Percentiles rank a stretch among this genome's conserved stretches.
Evolutionary conservation across 2,113 vertebrate species (phyloP).

Genomic region (Mormyrus iriodes): DNA sequence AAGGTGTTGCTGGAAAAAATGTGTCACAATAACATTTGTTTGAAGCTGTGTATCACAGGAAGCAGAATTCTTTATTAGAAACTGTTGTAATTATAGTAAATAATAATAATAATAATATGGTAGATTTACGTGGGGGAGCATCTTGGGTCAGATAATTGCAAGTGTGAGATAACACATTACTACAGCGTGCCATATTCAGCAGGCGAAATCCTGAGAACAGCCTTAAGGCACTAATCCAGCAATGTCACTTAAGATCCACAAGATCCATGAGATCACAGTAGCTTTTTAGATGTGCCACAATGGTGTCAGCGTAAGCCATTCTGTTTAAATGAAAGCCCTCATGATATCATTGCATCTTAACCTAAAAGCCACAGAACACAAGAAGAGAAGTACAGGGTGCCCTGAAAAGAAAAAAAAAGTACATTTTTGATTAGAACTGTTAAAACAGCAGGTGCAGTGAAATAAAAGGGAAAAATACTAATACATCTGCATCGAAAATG

Average conservation of each 20-base stretch:
- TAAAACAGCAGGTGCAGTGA: conserved; percentile 8
- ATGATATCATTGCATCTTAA: conserved; percentile 53
- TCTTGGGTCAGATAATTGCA: background rate
- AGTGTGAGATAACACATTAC: background rate
- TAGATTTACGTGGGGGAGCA: background rate
- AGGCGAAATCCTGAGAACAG: conserved; percentile 27
- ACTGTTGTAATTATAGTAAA: background rate
- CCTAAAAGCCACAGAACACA: conserved; percentile 45
- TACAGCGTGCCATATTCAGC: background rate
- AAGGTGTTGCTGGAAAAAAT: background rate
- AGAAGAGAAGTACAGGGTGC: background rate
- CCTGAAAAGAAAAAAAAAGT: conserved; percentile 21
- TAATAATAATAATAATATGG: background rate
- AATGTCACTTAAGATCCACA: conserved; percentile 51
- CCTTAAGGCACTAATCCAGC: conserved; percentile 33
- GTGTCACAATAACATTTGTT: background rate
- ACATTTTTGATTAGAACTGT: background rate
- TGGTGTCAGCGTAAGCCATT: conserved; percentile 43
- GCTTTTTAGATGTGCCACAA: conserved; percentile 39
- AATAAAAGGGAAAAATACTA: conserved; percentile 7
- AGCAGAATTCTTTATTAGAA: background rate
- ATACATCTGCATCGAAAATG: conserved; percentile 5
- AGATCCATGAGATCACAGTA: conserved; percentile 50
- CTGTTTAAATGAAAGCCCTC: conserved; percentile 32
- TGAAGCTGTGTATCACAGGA: background rate